Evolutionary conservation across 2,113 vertebrate species (phyloP).

Genomic region (Pardalotus punctatus): DNA sequence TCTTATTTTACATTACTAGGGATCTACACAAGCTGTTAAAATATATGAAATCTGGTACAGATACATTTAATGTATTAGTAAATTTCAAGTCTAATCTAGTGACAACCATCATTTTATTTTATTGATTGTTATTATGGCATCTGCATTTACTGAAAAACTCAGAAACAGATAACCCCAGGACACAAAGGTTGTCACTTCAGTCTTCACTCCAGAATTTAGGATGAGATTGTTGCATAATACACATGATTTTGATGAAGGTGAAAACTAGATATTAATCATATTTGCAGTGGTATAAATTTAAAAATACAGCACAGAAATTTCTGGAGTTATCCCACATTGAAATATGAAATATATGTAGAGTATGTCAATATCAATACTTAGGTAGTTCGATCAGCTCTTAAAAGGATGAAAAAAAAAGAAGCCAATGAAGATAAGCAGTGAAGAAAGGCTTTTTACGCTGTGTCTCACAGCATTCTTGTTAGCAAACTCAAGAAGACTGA

Average conservation of each 20-base stretch:
- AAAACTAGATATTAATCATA: not conserved
- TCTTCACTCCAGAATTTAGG: not conserved
- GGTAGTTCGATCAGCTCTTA: rapidly evolving
- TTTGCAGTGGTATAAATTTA: not conserved
- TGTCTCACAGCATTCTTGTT: not conserved
- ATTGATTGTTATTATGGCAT: not conserved
- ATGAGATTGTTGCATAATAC: not conserved
- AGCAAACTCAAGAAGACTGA: not conserved
- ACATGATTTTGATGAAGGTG: not conserved
- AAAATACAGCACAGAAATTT: not conserved
- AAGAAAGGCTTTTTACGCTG: not conserved
- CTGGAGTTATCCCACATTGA: not conserved
- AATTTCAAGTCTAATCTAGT: not conserved
- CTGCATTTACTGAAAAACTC: not conserved
- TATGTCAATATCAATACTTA: not conserved
- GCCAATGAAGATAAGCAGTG: not conserved
- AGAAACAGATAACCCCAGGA: not conserved
- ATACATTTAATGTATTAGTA: not conserved
- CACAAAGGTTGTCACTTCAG: not conserved
- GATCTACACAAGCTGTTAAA: not conserved
- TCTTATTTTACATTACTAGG: not conserved
- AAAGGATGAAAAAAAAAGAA: not conserved
- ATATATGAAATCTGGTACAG: not conserved
- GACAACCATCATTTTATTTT: not conserved
- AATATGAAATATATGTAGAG: not conserved